Conservation (phyloP, 2,113 vertebrate genomes). For the Istiophorus platypterus region DNA sequence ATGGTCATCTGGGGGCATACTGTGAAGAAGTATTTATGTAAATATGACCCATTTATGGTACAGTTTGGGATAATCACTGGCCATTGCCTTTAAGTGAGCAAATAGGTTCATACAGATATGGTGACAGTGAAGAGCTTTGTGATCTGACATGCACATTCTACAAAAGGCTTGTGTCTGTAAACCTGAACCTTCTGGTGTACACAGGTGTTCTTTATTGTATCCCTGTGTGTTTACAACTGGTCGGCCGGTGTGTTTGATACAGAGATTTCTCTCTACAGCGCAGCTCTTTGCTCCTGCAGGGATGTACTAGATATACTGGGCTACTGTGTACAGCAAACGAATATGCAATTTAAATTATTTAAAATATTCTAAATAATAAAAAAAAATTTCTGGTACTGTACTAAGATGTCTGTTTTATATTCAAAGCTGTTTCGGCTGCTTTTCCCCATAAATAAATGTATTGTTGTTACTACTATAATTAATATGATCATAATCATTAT, state of each 20-base stretch:
- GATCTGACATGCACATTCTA: slow-evolving; percentile 7
- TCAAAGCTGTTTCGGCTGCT: not conserved
- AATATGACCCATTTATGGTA: not conserved
- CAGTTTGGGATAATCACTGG: not conserved
- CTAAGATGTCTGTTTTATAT: not conserved
- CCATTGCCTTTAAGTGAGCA: not conserved
- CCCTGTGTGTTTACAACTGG: not conserved
- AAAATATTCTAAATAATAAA: not conserved
- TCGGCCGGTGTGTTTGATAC: not conserved
- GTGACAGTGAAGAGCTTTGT: not conserved
- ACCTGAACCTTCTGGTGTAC: not conserved
- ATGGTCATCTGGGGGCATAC: not conserved
- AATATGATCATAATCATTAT: slow-evolving; percentile 7
- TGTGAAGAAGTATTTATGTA: not conserved
- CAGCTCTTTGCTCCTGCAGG: not conserved
- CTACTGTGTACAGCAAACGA: not conserved
- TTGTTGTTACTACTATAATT: not conserved
- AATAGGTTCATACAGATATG: not conserved
- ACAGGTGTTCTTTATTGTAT: not conserved
- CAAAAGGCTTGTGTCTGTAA: not conserved
- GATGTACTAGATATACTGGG: not conserved
- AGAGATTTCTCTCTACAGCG: not conserved
- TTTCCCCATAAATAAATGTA: not conserved
- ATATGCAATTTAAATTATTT: not conserved
- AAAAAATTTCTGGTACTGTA: not conserved